Percentiles rank a stretch among this genome's conserved stretches.
Evolutionary conservation across 2,113 vertebrate genomes (phyloP).

Genomic region (Cyanoramphus novaezelandiae): DNA sequence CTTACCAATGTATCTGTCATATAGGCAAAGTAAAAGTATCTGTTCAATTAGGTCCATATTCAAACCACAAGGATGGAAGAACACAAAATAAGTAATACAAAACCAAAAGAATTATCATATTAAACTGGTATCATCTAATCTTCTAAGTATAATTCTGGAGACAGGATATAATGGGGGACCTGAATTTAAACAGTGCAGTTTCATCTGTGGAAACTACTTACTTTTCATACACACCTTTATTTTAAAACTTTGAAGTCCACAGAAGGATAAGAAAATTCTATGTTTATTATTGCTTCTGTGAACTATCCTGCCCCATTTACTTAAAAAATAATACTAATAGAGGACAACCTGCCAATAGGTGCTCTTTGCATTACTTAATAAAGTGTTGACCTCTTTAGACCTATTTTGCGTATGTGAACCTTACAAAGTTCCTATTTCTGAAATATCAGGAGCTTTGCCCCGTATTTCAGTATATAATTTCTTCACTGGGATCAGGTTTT

Average conservation of each 20-base stretch:
- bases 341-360: neutral
- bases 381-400: neutral
- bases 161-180: neutral
- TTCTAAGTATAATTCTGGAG: neutral
- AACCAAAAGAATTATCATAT: neutral
- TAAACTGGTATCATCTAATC: neutral
- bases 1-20: slow-evolving; percentile 38
- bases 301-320: neutral
- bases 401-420: neutral
- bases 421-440: neutral
- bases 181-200: neutral
- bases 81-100: neutral
- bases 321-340: neutral
- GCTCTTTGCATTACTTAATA: neutral
- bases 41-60: neutral
- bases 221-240: neutral
- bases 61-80: neutral
- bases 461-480: neutral
- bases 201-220: neutral
- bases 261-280: neutral
- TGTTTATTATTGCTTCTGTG: neutral
- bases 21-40: slow-evolving; percentile 17
- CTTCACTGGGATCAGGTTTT: neutral
- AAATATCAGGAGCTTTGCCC: neutral
- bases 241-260: neutral